These are phyloP conservation scores for human DNA, from an alignment of 2,113 vertebrate genomes.

Conservation along the genomic window GRCh38 chr9:131983501-131984000, in stretches of 20 bases:
- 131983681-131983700: slow-evolving; percentile 65
- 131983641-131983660: slow-evolving; percentile 55
- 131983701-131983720: slow-evolving; percentile 71
- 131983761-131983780: slow-evolving; percentile 66
- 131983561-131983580: slow-evolving; percentile 51
- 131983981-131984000: background rate
- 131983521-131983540: slow-evolving; percentile 1
- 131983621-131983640: slow-evolving; percentile 57
- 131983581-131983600: slow-evolving; percentile 42
- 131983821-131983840: slow-evolving; percentile 26
- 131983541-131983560: slow-evolving; percentile 6
- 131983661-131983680: slow-evolving; percentile 44
- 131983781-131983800: slow-evolving; percentile 70
- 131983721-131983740: slow-evolving; percentile 60
- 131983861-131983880: background rate
- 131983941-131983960: fast-evolving
- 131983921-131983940: background rate
- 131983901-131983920: background rate
- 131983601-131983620: slow-evolving; percentile 59
- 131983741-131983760: slow-evolving; percentile 75
- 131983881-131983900: background rate
- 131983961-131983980: background rate
- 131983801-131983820: slow-evolving; percentile 52
- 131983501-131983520: slow-evolving; percentile 35
- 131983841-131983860: background rate